Evolutionary conservation across 2,797 vertebrate genomes (phyloP).

Genomic region (Coluber constrictor): DNA sequence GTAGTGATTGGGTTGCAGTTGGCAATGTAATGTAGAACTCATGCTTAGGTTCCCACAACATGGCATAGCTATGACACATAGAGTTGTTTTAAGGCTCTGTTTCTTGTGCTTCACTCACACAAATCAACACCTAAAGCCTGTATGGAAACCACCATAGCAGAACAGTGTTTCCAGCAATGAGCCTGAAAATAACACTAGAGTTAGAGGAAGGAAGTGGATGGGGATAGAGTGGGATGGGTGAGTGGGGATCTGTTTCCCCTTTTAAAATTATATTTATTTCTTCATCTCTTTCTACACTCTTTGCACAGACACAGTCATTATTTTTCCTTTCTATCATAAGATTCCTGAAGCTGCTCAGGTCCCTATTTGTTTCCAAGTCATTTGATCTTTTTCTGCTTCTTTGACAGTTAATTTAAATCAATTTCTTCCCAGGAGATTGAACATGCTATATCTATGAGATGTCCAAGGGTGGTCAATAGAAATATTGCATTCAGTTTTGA

Average conservation of each 20-base stretch:
- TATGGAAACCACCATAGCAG: conserved; percentile 10
- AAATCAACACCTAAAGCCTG: conserved; percentile 32
- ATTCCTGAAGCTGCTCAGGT: conserved; percentile 11
- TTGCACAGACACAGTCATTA: conserved; percentile 17
- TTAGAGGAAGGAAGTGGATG: conserved; percentile 23
- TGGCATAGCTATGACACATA: background rate
- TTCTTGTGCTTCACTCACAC: conserved; percentile 22
- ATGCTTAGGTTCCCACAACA: background rate
- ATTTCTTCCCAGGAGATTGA: conserved; percentile 45
- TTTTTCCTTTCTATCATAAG: conserved; percentile 15
- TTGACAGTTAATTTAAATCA: conserved; percentile 47
- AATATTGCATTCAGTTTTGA: conserved; percentile 21
- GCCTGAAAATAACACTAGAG: conserved; percentile 1
- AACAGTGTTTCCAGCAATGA: conserved; percentile 7
- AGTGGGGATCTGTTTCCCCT: background rate
- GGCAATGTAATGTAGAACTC: background rate
- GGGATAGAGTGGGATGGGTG: background rate
- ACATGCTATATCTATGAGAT: conserved; percentile 29
- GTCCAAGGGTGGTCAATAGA: conserved; percentile 24
- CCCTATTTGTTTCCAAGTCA: background rate
- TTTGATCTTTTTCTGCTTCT: conserved; percentile 38
- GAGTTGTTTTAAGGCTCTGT: background rate
- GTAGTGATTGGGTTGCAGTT: background rate
- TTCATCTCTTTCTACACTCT: background rate
- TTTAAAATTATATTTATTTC: conserved; percentile 21